Evolutionary conservation across 1,140 invertebrate genomes (phyloP), one percentile per base, ranked within the genome.

Genomic region (Delia radicum): DNA sequence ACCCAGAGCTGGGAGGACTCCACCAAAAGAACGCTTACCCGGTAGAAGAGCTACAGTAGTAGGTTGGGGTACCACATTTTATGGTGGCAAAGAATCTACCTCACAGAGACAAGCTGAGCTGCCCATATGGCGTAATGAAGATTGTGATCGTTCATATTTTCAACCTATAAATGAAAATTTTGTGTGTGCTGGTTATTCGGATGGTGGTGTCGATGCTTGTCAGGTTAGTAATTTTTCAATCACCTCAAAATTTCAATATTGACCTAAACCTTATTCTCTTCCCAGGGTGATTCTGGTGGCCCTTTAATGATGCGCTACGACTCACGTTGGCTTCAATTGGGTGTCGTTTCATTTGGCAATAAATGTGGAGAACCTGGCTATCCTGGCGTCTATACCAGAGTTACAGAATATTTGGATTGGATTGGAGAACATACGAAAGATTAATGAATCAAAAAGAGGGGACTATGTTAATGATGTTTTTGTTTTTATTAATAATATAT

Each of bases 141-240:
- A 97, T 79, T 96, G 96, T 81, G 93, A 97, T 86, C 89, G 91
- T 48, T 94, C 94, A 12, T 97, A 96, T 85, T 96, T 95, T 86
- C 96, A 97, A 82, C 94, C 94, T 5, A 97, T 98, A 77, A 96
- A 94, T 2, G 91, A 93, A 31, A 95, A 94, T 77, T 97, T 97
- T 86, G 87, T 98, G 1, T 98, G 96, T 82, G 96, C 96, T 31
- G 96, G 96, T 0, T 95, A 94, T 80, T 92, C 93, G 6, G 92
- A 96, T 80, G 96, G 96, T 2, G 95, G 95, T 0, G 94, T 94
- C 63, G 96, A 98, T 83, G 95, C 95, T 15, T 98, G 96, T 85
- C 96, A 97, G 89, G 94, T 94, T 85, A 81, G 74, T n/a, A 28
- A n/a, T 69, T 24, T 18, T 21, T 63, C 26, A 75, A 31, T 27